These are phyloP conservation scores for Ypsolopha sequella DNA, from an alignment of 2,888 invertebrate species.

Conservation along the genomic window DNA sequence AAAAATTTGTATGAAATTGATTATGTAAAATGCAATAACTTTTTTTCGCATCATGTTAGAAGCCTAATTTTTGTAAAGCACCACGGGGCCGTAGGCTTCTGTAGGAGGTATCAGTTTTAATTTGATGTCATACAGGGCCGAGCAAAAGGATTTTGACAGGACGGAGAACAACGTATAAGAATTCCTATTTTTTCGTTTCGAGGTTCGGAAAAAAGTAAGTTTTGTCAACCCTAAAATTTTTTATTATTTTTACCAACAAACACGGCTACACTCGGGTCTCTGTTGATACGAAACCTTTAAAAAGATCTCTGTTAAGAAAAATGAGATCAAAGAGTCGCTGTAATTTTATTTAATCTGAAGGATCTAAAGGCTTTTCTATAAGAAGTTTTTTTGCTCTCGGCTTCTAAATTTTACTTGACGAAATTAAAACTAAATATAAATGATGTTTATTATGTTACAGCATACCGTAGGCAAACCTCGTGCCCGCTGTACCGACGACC, in stretches of 20 bases:
- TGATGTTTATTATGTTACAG: too few species aligned
- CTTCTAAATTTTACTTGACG: not conserved
- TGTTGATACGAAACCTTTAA: too few species aligned
- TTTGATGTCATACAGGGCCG: too few species aligned
- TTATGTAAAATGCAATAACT: too few species aligned
- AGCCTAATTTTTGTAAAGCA: too few species aligned
- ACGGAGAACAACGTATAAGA: not conserved
- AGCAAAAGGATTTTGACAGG: too few species aligned
- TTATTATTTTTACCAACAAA: conserved; percentile 8
- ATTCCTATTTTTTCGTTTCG: not conserved
- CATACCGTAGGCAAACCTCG: too few species aligned
- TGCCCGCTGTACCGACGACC: too few species aligned
- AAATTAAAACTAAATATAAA: not conserved
- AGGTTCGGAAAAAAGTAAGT: not conserved
- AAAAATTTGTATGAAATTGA: too few species aligned
- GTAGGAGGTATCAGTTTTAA: too few species aligned
- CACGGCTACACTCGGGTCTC: not conserved
- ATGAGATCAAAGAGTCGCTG: conserved; percentile 12
- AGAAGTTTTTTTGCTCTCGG: not conserved
- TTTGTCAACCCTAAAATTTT: not conserved
- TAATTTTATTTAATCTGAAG: conserved; percentile 12
- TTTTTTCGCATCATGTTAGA: too few species aligned
- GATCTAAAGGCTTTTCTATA: not conserved
- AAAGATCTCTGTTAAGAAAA: conserved; percentile 9
- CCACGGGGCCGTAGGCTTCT: too few species aligned